A percentile compares a stretch with the other conserved stretches of the same genome.
Conservation (phyloP, 2,113 vertebrate species). For the Psilopsiagon aymara region DNA sequence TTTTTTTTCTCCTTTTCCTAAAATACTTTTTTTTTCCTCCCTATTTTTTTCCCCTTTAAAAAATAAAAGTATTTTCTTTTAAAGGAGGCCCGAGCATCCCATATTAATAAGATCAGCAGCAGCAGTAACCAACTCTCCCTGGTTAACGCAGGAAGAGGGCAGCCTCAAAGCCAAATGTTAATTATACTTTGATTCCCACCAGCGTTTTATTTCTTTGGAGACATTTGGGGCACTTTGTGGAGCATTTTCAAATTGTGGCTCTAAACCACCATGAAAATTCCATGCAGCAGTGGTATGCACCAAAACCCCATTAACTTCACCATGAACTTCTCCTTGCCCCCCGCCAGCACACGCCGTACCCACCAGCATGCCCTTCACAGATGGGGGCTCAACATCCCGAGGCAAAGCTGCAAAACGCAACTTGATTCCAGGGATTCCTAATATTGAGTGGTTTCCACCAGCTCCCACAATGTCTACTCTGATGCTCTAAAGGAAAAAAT, state of each 20-base stretch:
- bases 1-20: not conserved
- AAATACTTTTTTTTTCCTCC: not conserved
- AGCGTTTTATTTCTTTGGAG: slow-evolving; percentile 6
- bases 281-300: not conserved
- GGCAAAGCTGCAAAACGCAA: not conserved
- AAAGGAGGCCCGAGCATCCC: not conserved
- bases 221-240: slow-evolving; percentile 33
- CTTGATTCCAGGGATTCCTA: not conserved
- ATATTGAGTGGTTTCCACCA: not conserved
- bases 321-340: not conserved
- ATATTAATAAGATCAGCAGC: not conserved
- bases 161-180: not conserved
- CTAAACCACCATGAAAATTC: slow-evolving; percentile 27
- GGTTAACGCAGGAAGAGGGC: not conserved
- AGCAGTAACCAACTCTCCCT: not conserved
- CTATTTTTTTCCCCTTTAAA: not conserved
- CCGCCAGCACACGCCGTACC: not conserved
- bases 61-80: not conserved
- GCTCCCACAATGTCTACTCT: not conserved
- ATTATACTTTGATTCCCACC: slow-evolving; percentile 45
- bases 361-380: not conserved
- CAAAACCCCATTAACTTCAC: not conserved
- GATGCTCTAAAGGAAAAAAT: not conserved
- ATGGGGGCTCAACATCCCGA: not conserved
- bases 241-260: slow-evolving; percentile 7